Evolutionary conservation across 2,113 vertebrate species (phyloP).

Genomic region (Aleadryas rufinucha): DNA sequence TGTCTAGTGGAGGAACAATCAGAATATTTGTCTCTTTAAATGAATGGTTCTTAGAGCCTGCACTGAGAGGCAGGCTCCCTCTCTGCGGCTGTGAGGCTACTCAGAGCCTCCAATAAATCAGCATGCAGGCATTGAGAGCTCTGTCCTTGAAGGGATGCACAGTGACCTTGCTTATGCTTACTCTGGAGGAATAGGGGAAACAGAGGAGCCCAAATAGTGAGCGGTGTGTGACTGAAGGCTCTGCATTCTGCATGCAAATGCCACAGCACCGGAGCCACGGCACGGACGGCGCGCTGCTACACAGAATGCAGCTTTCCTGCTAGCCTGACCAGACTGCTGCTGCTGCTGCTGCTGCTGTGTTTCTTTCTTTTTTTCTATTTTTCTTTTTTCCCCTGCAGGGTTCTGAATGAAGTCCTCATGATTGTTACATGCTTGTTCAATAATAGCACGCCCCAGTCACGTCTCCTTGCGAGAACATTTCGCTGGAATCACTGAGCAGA

Average conservation of each 20-base stretch:
- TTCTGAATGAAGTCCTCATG: conserved; percentile 36
- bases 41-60: conserved; percentile 23
- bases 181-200: conserved; percentile 29
- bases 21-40: conserved; percentile 65
- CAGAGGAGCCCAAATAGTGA: not conserved
- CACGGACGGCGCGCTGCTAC: not conserved
- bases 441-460: conserved; percentile 35
- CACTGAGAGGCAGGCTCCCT: conserved; percentile 17
- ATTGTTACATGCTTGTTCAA: not conserved
- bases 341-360: not conserved
- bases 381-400: not conserved
- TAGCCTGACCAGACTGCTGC: conserved; percentile 5
- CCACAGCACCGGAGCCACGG: not conserved
- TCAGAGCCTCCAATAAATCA: conserved; percentile 52
- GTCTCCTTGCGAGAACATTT: conserved; percentile 6
- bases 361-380: too few species aligned
- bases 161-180: conserved; percentile 74
- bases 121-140: conserved; percentile 45
- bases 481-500: conserved; percentile 12
- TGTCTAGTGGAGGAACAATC: not conserved
- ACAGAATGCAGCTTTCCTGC: conserved; percentile 6
- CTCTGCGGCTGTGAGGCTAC: conserved; percentile 38
- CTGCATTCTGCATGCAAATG: conserved; percentile 32
- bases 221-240: conserved; percentile 22
- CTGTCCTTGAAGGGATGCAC: conserved; percentile 75